Evolutionary conservation across 2,797 vertebrate genomes (phyloP), one percentile per base, ranked within the genome.

Genomic region (Coregonus sp.): DNA sequence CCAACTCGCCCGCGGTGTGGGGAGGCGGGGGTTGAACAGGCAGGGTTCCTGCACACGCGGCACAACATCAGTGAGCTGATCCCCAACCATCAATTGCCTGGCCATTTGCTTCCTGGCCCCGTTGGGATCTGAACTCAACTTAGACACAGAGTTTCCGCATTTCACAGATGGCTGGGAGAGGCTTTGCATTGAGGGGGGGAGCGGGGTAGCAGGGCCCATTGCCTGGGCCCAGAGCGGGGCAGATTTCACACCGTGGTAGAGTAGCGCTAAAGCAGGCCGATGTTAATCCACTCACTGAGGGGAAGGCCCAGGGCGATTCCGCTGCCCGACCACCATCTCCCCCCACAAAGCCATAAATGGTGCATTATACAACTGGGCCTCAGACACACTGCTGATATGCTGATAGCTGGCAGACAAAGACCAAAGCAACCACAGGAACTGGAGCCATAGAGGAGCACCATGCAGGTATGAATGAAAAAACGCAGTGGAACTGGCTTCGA

Each of bases 141-240:
- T 94, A 94, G 92, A 94, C 93, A 93, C 94, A 94, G 92, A 94
- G 92, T 92, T 92, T 93, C 90, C 90, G 93, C 92, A 94, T 95
- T 95, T 95, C 94, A 95, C 93, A 95, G 94, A 95, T 94, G 93
- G 94, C 92, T 80, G 88, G 87, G 92, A 92, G 90, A 94, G 91
- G 92, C 92, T 94, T 93, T 93, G 89, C 90, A 88, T 91, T 90
- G 86, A 91, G 90, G 91, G 91, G 91, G 92, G 90, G 51, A n/a
- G 56, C 0, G 40, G 59, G 59, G 59, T 12, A 63, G 73, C 7
- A 37, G 4, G 59, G 78, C 20, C 59, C 59, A 11, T 25, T 20
- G 66, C 7, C 76, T 50, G 74, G 70, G 61, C 77, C 91, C 15
- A 29, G 51, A 16, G 52, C 35, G 86, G 87, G 91, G 90, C 89